Evolutionary conservation across 2,888 invertebrate species (phyloP).

Genomic region (Smittia aterrima): DNA sequence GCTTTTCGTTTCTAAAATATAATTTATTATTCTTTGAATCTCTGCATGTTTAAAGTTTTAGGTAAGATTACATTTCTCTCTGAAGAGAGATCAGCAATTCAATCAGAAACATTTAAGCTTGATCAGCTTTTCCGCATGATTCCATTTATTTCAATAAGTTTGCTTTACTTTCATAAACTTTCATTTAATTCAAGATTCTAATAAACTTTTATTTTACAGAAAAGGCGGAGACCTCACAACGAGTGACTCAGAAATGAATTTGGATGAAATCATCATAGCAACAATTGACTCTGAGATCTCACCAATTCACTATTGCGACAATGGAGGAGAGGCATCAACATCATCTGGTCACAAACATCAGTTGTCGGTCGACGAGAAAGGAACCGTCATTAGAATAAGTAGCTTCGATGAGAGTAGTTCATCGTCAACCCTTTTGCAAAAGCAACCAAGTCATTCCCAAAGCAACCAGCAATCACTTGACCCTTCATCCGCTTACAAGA

Average conservation of each 20-base stretch:
- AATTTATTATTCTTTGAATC: not conserved
- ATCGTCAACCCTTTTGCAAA: not conserved
- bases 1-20: conserved; percentile 2
- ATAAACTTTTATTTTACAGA: not conserved
- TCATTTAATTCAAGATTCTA: not conserved
- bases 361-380: conserved; percentile 26
- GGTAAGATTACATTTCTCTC: not conserved
- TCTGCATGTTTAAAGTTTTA: conserved; percentile 7
- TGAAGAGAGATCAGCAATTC: too few relatives aligned
- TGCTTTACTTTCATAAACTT: too few relatives aligned
- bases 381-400: conserved; percentile 27
- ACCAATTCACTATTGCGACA: conserved; percentile 54
- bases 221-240: conserved; percentile 46
- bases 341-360: conserved; percentile 42
- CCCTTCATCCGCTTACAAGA: conserved; percentile 53
- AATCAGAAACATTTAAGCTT: too few relatives aligned
- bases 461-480: conserved; percentile 51
- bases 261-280: conserved; percentile 53
- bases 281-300: conserved; percentile 48
- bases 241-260: conserved; percentile 53
- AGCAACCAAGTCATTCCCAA: conserved; percentile 33
- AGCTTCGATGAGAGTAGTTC: conserved; percentile 31
- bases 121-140: too few relatives aligned
- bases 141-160: too few relatives aligned
- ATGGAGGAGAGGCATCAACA: conserved; percentile 42